A percentile compares a stretch with the other conserved stretches of the same genome.
phyloP scores from a whole-genome alignment of 2,797 vertebrate genomes.

The Fundulus diaphanus region DNA sequence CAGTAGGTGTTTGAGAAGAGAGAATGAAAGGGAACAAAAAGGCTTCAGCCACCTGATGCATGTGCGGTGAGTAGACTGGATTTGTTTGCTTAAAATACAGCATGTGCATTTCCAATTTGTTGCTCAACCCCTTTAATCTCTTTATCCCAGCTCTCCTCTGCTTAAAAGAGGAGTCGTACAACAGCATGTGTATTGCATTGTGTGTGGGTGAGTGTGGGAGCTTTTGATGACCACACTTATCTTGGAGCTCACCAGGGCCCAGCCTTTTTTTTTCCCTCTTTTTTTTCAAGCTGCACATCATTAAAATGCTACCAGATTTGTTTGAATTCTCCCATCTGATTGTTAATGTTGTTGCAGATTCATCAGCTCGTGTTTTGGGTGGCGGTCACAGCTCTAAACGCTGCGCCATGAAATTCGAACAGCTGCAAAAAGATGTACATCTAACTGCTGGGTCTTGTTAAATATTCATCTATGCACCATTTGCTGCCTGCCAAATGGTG shows the following conservation, averaged over 20 bases:
- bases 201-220: slow-evolving; percentile 25
- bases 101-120: neutral
- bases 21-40: neutral
- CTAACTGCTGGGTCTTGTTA: slow-evolving; percentile 37
- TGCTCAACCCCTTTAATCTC: slow-evolving; percentile 16
- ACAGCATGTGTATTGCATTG: neutral
- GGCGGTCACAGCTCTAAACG: slow-evolving; percentile 18
- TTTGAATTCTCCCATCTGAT: slow-evolving; percentile 20
- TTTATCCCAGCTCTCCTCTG: slow-evolving; percentile 4
- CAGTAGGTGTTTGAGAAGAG: neutral
- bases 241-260: slow-evolving; percentile 3
- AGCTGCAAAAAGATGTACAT: slow-evolving; percentile 39
- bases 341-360: slow-evolving; percentile 13
- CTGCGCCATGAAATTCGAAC: slow-evolving; percentile 5
- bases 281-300: slow-evolving; percentile 8
- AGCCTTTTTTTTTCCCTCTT: slow-evolving; percentile 2
- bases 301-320: slow-evolving; percentile 14
- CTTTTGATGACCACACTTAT: slow-evolving; percentile 18
- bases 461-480: slow-evolving; percentile 61
- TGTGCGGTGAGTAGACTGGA: neutral
- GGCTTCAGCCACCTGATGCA: slow-evolving; percentile 2
- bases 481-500: slow-evolving; percentile 59
- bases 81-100: slow-evolving; percentile 16
- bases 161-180: slow-evolving; percentile 22
- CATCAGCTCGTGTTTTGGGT: slow-evolving; percentile 33